Evolutionary conservation across 2,113 vertebrate genomes (phyloP), one percentile per base, ranked within the genome.

Genomic region (Neofelis nebulosa): DNA sequence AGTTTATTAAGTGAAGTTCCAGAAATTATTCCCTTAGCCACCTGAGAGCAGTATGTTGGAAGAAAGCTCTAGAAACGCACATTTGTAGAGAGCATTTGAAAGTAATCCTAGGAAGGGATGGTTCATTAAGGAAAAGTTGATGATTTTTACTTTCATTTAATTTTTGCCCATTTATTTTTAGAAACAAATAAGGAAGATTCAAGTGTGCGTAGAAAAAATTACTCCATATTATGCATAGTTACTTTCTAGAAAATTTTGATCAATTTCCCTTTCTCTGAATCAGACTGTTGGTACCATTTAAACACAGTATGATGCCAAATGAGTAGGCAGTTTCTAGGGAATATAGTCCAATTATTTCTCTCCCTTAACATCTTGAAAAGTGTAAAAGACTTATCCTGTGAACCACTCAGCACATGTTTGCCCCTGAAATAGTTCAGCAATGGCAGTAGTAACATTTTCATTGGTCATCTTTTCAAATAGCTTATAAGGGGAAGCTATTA

Each of bases 91-190:
- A 91, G 38, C 61, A 50, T 68, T 96, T 87, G 61, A 88, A 90
- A 88, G 38, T 84, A 84, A 65, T 48, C 23, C 15, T 74, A 71
- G 84, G 9, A 88, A 90, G 8, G 36, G 4, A 87, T 88, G 90
- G 36, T 25, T 92, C 78, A 69, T 36, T 61, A 84, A 74, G 10
- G 36, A 65, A 71, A 38, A 87, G 7, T 69, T 61, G 16, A 18
- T 94, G 14, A 61, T 61, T 92, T 94, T 71, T 94, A 73, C 71
- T 97, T 96, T 91, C 6, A 61, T 90, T 95, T 91, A 41, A 45
- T 86, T 93, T 91, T 97, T 85, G 4, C 27, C 29, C 45, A 10
- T 90, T 85, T 87, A 45, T 38, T 95, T 97, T 52, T 84, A 69
- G n/a, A 52, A 73, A 61, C 38, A 71, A 91, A 96, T 48, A 81